Conservation (phyloP, 2,888 invertebrate genomes). For the Scaptodrosophila latifasciaeformis region DNA sequence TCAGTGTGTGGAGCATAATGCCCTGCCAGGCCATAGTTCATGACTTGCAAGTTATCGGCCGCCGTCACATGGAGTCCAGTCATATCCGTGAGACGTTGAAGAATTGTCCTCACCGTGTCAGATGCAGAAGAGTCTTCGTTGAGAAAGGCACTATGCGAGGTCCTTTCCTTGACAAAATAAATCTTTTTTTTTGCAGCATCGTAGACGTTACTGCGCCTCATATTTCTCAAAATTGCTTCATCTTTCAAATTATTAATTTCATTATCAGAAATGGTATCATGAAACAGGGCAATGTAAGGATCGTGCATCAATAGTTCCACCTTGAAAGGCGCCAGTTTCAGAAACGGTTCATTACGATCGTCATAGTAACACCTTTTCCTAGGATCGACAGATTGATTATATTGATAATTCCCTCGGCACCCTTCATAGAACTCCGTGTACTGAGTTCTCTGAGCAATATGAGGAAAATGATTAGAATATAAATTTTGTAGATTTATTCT, state of each 20-base stretch:
- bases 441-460: neutral
- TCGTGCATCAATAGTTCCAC: constrained; percentile 77
- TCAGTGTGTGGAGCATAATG: constrained; percentile 77
- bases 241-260: constrained; percentile 77
- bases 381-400: neutral
- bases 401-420: constrained; percentile 4
- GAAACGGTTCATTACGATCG: constrained; percentile 80
- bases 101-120: constrained; percentile 62
- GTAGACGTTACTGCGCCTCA: constrained; percentile 7
- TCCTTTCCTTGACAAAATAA: constrained; percentile 10
- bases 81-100: constrained; percentile 76
- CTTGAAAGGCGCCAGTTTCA: constrained; percentile 86
- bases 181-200: neutral
- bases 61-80: constrained; percentile 77
- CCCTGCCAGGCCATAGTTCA: constrained; percentile 72
- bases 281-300: constrained; percentile 77
- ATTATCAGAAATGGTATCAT: constrained; percentile 77
- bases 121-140: constrained; percentile 50
- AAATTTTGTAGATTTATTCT: too few species aligned
- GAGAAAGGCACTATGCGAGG: constrained; percentile 36
- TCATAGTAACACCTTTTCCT: constrained; percentile 82
- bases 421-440: neutral
- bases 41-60: constrained; percentile 78
- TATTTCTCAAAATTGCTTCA: constrained; percentile 75
- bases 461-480: too few species aligned